Percentiles rank a stretch among this genome's conserved stretches.
phyloP scores from a whole-genome alignment of 1,140 invertebrate genomes.

The Drosophila ironensis region DNA sequence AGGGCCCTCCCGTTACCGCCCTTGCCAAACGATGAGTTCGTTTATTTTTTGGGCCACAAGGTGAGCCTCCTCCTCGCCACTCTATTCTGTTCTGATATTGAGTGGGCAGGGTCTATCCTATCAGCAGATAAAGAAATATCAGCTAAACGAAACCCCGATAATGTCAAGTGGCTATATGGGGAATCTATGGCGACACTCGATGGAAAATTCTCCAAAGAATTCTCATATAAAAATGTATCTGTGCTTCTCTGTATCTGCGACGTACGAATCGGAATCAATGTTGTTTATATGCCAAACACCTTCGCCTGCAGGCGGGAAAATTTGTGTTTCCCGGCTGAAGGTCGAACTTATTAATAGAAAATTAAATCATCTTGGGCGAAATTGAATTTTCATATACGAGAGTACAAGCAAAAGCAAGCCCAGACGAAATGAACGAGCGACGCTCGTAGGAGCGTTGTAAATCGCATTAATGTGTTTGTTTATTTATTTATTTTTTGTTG shows the following conservation, averaged over 20 bases:
- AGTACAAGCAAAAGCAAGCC: too few relatives aligned
- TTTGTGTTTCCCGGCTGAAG: conserved; percentile 55
- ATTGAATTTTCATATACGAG: conserved; percentile 69
- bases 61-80: conserved; percentile 1
- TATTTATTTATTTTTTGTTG: conserved; percentile 23
- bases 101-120: conserved; percentile 11
- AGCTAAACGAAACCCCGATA: conserved; percentile 34
- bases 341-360: conserved; percentile 78
- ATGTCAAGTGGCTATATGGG: conserved; percentile 24
- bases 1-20: too few relatives aligned
- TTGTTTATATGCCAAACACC: conserved; percentile 53
- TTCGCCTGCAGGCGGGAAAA: conserved; percentile 47
- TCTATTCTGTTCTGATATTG: neutral
- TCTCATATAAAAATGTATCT: too few relatives aligned
- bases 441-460: conserved; percentile 41
- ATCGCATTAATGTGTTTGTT: conserved; percentile 60
- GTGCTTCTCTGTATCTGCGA: conserved; percentile 10
- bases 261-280: conserved; percentile 21
- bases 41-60: conserved; percentile 34
- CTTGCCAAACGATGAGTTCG: too few relatives aligned
- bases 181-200: conserved; percentile 18
- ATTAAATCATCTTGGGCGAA: conserved; percentile 73
- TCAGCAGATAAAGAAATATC: conserved; percentile 41
- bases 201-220: conserved; percentile 33
- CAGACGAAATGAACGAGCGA: conserved; percentile 11